Evolutionary conservation across 2,113 vertebrate genomes (phyloP).

Genomic region (Malurus alboscapulatus): DNA sequence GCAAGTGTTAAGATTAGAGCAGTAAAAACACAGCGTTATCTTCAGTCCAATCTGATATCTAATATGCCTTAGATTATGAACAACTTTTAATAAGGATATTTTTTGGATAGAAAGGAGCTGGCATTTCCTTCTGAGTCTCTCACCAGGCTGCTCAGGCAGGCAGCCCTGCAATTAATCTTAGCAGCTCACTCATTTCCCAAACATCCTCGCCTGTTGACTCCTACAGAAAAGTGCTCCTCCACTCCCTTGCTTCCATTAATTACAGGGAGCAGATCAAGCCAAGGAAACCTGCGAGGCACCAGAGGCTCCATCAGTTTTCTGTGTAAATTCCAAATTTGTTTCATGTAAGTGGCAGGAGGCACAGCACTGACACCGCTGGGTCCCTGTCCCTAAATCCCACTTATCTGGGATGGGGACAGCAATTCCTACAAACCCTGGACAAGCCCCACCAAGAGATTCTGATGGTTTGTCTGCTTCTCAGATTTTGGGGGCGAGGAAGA

Average conservation of each 20-base stretch:
- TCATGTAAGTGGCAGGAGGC: neutral
- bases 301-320: slow-evolving; percentile 20
- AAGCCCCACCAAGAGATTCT: neutral
- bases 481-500: neutral
- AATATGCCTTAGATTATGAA: slow-evolving; percentile 20
- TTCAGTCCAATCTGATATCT: neutral
- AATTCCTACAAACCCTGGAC: neutral
- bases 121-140: neutral
- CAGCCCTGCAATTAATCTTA: slow-evolving; percentile 8
- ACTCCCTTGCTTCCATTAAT: neutral
- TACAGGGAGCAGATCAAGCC: neutral
- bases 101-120: neutral
- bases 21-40: slow-evolving; percentile 37
- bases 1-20: slow-evolving; percentile 28
- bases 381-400: neutral
- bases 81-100: slow-evolving; percentile 45
- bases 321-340: neutral
- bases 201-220: neutral
- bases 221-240: neutral
- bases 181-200: neutral
- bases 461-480: neutral
- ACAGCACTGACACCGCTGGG: neutral
- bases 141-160: neutral
- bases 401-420: neutral
- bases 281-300: neutral